A percentile compares a stretch with the other conserved stretches of the same genome.
Evolutionary conservation across 2,113 vertebrate genomes (phyloP).

Genomic region (Emydocephalus ijimae): DNA sequence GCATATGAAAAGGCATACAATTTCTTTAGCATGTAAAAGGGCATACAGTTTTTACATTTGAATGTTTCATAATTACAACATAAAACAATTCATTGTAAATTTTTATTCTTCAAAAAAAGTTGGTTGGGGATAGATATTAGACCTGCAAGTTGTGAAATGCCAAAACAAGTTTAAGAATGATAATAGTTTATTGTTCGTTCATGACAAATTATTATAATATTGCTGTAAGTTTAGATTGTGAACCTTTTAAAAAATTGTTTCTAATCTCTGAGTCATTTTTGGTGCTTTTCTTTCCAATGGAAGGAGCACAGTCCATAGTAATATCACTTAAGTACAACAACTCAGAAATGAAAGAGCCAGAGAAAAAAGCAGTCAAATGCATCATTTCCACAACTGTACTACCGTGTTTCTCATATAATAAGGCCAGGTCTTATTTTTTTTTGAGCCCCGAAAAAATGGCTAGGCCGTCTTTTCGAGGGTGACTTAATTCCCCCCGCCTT

Average conservation of each 20-base stretch:
- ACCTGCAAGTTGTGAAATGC: slow-evolving; percentile 59
- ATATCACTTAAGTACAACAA: slow-evolving; percentile 73
- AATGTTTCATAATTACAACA: too few relatives aligned
- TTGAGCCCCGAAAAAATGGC: too few relatives aligned
- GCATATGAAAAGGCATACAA: too few relatives aligned
- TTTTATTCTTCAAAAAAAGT: slow-evolving; percentile 10
- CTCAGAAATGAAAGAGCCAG: slow-evolving; percentile 70
- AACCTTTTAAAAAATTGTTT: slow-evolving; percentile 61
- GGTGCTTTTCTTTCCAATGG: slow-evolving; percentile 71
- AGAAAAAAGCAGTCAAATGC: slow-evolving; percentile 74
- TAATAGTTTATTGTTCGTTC: too few relatives aligned
- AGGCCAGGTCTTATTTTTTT: too few relatives aligned
- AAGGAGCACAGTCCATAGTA: slow-evolving; percentile 67
- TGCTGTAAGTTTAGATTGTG: slow-evolving; percentile 58
- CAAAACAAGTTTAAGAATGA: slow-evolving; percentile 54
- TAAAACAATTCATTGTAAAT: slow-evolving; percentile 52
- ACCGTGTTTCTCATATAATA: too few relatives aligned
- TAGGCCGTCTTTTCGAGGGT: too few relatives aligned
- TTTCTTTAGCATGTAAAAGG: too few relatives aligned
- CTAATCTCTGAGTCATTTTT: slow-evolving; percentile 66
- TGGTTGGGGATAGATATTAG: slow-evolving; percentile 60
- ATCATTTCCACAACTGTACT: slow-evolving; percentile 71
- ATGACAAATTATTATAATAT: slow-evolving; percentile 5
- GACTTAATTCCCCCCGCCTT: too few relatives aligned
- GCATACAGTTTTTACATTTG: too few relatives aligned